phyloP scores from a whole-genome alignment of 2,113 vertebrate genomes.

The Vulpes lagopus region DNA sequence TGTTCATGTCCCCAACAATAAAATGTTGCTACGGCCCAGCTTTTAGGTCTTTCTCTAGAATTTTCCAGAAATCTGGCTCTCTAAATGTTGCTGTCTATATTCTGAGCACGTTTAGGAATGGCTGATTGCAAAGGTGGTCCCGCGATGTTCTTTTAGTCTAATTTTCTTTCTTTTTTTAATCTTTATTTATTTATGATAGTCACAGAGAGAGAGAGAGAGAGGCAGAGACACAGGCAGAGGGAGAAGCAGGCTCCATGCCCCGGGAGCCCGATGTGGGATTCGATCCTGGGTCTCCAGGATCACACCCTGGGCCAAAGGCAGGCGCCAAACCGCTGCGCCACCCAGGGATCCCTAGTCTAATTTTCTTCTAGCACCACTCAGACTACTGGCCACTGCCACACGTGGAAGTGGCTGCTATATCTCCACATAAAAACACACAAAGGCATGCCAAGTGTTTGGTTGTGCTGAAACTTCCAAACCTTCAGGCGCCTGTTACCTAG shows the following conservation, averaged over 20 bases:
- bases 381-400: rapidly evolving
- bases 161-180: not conserved
- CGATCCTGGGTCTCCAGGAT: no score
- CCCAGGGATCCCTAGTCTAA: not conserved
- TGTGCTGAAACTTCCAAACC: not conserved
- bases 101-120: not conserved
- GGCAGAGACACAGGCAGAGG: no score
- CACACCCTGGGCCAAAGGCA: no score
- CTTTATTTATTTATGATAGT: no score
- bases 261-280: no score
- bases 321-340: no score
- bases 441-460: not conserved
- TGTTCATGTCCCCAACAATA: not conserved
- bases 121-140: not conserved
- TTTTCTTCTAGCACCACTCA: not conserved
- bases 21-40: not conserved
- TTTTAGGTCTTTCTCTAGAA: not conserved
- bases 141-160: not conserved
- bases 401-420: rapidly evolving
- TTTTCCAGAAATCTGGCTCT: not conserved
- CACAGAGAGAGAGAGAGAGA: no score
- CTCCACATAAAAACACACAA: not conserved
- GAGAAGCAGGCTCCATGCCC: no score
- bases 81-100: not conserved
- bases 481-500: not conserved